Conservation (phyloP, 2,113 vertebrate species). For the Daubentonia madagascariensis region DNA sequence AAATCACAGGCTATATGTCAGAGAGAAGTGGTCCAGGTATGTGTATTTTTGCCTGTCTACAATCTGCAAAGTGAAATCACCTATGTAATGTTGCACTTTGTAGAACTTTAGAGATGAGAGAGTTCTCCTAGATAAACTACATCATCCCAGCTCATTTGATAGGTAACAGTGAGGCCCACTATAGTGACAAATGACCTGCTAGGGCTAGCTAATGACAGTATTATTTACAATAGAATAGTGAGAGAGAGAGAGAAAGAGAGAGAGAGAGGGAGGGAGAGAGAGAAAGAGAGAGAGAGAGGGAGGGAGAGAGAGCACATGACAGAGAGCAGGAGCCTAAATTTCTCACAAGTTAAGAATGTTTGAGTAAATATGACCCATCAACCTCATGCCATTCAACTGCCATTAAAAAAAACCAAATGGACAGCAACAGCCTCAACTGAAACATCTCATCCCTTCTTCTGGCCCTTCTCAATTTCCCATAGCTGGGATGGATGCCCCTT, state of each 20-base stretch:
- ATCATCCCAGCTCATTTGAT: not conserved
- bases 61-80: not conserved
- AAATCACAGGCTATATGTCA: not conserved
- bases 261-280: not conserved
- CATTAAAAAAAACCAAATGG: not conserved
- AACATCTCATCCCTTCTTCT: not conserved
- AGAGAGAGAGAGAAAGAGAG: not conserved
- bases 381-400: not conserved
- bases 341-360: not conserved
- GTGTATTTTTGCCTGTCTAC: not conserved
- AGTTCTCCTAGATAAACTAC: not conserved
- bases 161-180: not conserved
- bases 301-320: too few relatives aligned
- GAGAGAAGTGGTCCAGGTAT: not conserved
- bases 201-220: not conserved
- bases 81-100: not conserved
- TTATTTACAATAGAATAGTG: not conserved
- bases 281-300: not conserved
- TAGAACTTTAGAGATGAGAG: not conserved
- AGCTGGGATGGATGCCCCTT: not conserved
- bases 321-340: not conserved
- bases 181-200: not conserved
- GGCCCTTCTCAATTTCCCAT: not conserved
- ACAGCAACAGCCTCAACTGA: not conserved
- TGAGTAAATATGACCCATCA: conserved; percentile 11